A percentile compares a stretch with the other conserved stretches of the same genome.
Evolutionary conservation across 2,797 vertebrate species (phyloP).

Genomic region (Acomys russatus): DNA sequence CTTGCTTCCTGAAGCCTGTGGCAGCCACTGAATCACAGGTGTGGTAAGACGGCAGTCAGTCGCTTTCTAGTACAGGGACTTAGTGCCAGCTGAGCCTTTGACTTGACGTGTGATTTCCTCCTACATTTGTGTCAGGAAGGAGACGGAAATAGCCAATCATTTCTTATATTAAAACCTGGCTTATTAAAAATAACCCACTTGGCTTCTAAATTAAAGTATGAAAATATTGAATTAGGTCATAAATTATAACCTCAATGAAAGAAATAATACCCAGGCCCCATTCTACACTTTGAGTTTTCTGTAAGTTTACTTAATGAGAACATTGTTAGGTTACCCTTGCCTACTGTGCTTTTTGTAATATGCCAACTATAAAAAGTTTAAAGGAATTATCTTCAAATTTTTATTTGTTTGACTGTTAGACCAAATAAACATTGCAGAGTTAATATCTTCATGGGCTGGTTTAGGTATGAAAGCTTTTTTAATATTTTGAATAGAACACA

Average conservation of each 20-base stretch:
- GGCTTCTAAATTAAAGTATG: slow-evolving; percentile 58
- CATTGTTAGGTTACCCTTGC: background rate
- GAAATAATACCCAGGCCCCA: slow-evolving; percentile 42
- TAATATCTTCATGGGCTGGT: slow-evolving; percentile 31
- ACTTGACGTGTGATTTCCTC: background rate
- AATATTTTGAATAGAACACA: slow-evolving; percentile 59
- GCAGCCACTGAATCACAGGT: background rate
- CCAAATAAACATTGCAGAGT: slow-evolving; percentile 11
- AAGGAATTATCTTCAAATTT: background rate
- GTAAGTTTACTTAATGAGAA: slow-evolving; percentile 49
- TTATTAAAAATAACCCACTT: slow-evolving; percentile 30
- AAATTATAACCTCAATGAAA: slow-evolving; percentile 40
- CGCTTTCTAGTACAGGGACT: background rate
- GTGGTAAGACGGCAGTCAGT: background rate
- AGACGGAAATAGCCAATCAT: slow-evolving; percentile 39
- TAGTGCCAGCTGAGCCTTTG: background rate
- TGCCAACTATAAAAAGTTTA: slow-evolving; percentile 38
- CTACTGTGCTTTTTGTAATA: slow-evolving; percentile 9
- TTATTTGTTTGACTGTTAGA: slow-evolving; percentile 19
- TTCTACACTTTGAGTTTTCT: slow-evolving; percentile 65
- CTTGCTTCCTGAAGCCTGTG: background rate
- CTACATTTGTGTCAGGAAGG: slow-evolving; percentile 1
- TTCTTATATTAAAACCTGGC: slow-evolving; percentile 28
- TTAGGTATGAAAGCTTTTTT: slow-evolving; percentile 46
- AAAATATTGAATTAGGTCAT: slow-evolving; percentile 56